These are phyloP conservation scores for Oreochromis niloticus DNA, from an alignment of 2,113 vertebrate genomes.

Conservation along the genomic window DNA sequence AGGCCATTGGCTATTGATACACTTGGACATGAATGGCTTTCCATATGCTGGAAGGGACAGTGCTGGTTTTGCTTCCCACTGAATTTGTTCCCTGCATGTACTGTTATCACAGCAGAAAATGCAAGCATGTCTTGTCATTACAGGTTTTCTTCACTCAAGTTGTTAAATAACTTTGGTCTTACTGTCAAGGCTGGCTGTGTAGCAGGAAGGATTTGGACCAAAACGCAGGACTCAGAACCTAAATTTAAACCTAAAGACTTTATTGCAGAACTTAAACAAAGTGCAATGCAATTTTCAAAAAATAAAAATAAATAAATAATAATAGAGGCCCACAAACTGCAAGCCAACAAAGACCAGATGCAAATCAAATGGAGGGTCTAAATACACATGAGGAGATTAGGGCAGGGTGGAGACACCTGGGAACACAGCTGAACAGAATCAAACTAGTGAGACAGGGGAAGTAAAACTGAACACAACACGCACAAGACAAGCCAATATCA, in stretches of 20 bases:
- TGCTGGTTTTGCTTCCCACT: not conserved
- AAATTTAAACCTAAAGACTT: not conserved
- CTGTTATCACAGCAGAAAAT: not conserved
- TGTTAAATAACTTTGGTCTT: not conserved
- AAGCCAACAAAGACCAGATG: not conserved
- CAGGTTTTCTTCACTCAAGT: not conserved
- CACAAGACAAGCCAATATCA: not conserved
- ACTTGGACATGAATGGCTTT: not conserved
- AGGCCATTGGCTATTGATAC: not conserved
- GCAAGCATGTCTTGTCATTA: not conserved
- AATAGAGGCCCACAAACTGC: not conserved
- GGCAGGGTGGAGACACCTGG: not conserved
- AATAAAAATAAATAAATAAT: fast-evolving
- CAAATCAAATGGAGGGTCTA: not conserved
- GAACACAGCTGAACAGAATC: not conserved
- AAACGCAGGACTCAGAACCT: not conserved
- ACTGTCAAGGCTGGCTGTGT: not conserved
- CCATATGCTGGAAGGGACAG: not conserved
- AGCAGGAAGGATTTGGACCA: not conserved
- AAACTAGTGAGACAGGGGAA: not conserved
- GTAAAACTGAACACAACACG: not conserved
- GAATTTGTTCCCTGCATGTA: not conserved
- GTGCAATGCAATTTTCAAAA: not conserved
- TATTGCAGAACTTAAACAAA: not conserved
- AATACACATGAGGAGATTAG: not conserved